phyloP scores from a whole-genome alignment of 1,140 invertebrate species.

The fruit fly (Drosophila melanogaster) region DNA sequence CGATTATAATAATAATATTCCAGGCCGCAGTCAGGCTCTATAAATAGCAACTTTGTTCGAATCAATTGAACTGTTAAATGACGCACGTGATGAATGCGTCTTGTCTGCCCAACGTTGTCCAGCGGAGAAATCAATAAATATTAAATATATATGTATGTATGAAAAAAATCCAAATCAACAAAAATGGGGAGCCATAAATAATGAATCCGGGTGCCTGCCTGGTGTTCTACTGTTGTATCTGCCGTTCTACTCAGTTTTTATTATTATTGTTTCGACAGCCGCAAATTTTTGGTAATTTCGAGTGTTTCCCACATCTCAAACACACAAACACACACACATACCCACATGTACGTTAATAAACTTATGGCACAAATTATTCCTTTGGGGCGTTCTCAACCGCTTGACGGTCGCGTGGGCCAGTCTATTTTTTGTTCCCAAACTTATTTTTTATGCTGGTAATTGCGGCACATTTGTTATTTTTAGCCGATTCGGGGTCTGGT shows the following conservation, averaged over 20 bases:
- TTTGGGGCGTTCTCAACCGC: conserved; percentile 61
- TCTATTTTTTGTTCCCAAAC: conserved; percentile 47
- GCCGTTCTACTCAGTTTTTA: conserved; percentile 50
- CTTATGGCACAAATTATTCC: conserved; percentile 26
- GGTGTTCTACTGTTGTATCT: conserved; percentile 24
- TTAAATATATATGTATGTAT: conserved; percentile 40
- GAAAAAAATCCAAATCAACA: conserved; percentile 27
- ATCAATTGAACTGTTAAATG: conserved; percentile 80
- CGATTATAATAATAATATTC: conserved; percentile 20
- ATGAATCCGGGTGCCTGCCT: conserved; percentile 67
- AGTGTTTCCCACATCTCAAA: conserved; percentile 74
- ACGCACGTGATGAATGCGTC: conserved; percentile 75
- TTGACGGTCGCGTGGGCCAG: conserved; percentile 73
- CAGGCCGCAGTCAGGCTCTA: conserved; percentile 38
- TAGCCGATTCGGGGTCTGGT: conserved; percentile 40
- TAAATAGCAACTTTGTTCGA: conserved; percentile 47
- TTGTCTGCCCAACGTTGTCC: conserved; percentile 41
- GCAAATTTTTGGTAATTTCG: conserved; percentile 69
- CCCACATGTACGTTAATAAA: not conserved
- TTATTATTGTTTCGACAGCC: conserved; percentile 56
- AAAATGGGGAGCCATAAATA: conserved; percentile 68
- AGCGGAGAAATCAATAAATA: conserved; percentile 62
- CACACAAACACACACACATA: conserved; percentile 15
- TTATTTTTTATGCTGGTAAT: conserved; percentile 55
- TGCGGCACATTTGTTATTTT: conserved; percentile 79